phyloP scores from a whole-genome alignment of 2,113 vertebrate genomes.

The Gallinago undulata region DNA sequence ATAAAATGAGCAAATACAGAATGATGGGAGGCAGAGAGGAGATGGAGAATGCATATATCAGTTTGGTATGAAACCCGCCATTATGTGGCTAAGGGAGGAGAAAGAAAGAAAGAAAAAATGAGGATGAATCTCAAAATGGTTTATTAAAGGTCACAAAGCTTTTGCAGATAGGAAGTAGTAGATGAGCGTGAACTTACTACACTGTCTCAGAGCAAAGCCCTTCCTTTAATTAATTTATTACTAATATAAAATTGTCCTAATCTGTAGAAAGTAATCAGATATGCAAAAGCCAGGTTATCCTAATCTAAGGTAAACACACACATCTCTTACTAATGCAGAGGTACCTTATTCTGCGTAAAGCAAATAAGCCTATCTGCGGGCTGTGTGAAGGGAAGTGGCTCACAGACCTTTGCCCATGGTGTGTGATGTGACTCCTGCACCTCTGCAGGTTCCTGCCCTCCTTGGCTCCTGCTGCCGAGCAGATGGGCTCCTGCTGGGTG shows the following conservation, averaged over 20 bases:
- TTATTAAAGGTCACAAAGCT: neutral
- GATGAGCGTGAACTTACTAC: neutral
- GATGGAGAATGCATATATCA: neutral
- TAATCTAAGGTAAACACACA: neutral
- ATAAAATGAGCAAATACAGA: neutral
- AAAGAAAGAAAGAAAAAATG: no score
- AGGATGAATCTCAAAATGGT: neutral
- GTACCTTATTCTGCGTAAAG: neutral
- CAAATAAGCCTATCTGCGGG: neutral
- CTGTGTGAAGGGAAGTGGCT: neutral
- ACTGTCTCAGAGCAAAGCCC: neutral
- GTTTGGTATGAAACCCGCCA: neutral
- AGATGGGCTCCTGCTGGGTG: neutral
- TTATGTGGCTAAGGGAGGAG: neutral
- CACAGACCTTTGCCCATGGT: neutral
- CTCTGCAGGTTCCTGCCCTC: neutral
- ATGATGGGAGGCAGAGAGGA: neutral
- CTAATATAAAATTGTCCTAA: neutral
- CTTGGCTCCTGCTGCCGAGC: fast-evolving
- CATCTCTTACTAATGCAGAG: neutral
- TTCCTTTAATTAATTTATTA: neutral
- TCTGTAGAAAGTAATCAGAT: neutral
- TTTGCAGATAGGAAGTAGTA: neutral
- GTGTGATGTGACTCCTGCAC: neutral
- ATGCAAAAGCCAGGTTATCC: neutral